phyloP scores from a whole-genome alignment of 2,113 vertebrate genomes.

The Myrmophylax atrothorax region DNA sequence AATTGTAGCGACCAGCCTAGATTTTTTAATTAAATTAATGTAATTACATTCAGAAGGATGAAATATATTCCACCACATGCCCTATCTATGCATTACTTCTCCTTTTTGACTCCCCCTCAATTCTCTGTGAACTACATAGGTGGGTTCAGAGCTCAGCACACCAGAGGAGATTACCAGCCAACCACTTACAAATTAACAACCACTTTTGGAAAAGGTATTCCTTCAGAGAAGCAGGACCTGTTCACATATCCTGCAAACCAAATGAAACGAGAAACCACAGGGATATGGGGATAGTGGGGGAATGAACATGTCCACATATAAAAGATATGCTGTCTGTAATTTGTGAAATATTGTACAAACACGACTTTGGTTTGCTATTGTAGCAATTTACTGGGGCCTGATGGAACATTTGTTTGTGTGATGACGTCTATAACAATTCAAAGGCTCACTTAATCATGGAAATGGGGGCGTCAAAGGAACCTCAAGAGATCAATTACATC shows the following conservation, averaged over 20 bases:
- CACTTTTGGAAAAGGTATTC: neutral
- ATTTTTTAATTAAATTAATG: constrained; percentile 61
- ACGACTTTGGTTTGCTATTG: neutral
- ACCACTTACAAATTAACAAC: neutral
- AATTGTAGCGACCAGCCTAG: neutral
- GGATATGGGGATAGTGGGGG: neutral
- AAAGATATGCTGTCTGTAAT: neutral
- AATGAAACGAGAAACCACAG: neutral
- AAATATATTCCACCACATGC: constrained; percentile 41
- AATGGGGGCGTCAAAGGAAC: neutral
- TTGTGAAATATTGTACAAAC: constrained; percentile 1
- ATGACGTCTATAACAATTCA: neutral
- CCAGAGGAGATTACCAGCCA: neutral
- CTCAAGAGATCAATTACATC: neutral
- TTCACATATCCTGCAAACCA: neutral
- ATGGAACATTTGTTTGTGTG: neutral
- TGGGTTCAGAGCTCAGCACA: neutral
- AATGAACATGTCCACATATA: neutral
- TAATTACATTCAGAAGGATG: constrained; percentile 3
- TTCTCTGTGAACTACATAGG: neutral
- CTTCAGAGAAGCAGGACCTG: neutral
- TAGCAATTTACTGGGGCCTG: constrained; percentile 13
- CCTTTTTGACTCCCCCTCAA: neutral
- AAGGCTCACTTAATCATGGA: constrained; percentile 12
- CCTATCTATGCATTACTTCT: neutral